These are phyloP conservation scores for Leptodactylus fuscus DNA, from an alignment of 2,113 vertebrate genomes.

Conservation along the genomic window DNA sequence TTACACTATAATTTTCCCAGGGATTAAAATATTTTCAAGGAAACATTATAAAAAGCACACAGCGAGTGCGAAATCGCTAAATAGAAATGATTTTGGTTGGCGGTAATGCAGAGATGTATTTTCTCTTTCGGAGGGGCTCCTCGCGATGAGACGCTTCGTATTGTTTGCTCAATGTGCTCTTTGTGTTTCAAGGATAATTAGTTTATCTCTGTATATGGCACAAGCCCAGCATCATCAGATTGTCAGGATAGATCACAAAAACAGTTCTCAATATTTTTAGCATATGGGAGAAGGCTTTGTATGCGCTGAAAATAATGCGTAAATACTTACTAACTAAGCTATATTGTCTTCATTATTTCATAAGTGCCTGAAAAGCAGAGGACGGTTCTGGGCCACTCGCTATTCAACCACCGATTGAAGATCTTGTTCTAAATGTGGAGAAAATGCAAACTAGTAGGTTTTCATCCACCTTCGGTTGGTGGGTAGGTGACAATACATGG, in stretches of 20 bases:
- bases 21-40: slow-evolving; percentile 28
- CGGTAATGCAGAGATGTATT: not conserved
- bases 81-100: slow-evolving; percentile 23
- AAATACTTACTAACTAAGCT: slow-evolving; percentile 41
- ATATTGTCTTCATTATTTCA: slow-evolving; percentile 23
- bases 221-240: slow-evolving; percentile 14
- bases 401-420: not conserved
- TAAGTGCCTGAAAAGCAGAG: slow-evolving; percentile 21
- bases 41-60: slow-evolving; percentile 41
- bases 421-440: not conserved
- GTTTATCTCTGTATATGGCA: slow-evolving; percentile 43
- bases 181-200: slow-evolving; percentile 57
- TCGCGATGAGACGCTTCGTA: slow-evolving; percentile 20
- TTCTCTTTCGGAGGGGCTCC: not conserved
- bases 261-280: slow-evolving; percentile 53
- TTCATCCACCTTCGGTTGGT: not conserved
- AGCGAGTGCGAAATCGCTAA: slow-evolving; percentile 11
- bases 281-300: slow-evolving; percentile 46
- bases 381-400: not conserved
- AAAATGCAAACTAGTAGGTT: not conserved
- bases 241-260: slow-evolving; percentile 50
- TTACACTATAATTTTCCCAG: slow-evolving; percentile 25
- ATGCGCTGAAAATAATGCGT: slow-evolving; percentile 30
- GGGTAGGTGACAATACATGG: too few species aligned
- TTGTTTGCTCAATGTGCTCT: slow-evolving; percentile 56